Evolutionary conservation across 2,888 invertebrate species (phyloP).

Genomic region (Nowickia ferox): DNA sequence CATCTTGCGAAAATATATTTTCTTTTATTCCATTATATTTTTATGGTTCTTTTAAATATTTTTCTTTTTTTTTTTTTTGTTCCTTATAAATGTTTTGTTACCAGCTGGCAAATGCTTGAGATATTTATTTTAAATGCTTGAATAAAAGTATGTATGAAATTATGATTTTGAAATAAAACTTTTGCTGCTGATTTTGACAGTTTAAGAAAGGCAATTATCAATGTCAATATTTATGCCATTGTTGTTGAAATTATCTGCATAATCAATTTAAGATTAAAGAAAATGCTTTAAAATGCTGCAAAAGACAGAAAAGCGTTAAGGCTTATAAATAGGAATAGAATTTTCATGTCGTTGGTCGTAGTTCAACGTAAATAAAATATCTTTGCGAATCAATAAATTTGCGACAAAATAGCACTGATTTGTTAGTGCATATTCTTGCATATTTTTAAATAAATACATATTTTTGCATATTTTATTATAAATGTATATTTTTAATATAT

Average conservation of each 20-base stretch:
- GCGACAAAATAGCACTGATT: too few relatives aligned
- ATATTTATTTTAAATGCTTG: constrained; percentile 25
- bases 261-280: not conserved
- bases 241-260: constrained; percentile 5
- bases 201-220: constrained; percentile 16
- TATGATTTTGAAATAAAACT: constrained; percentile 7
- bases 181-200: constrained; percentile 45
- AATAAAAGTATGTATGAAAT: constrained; percentile 1
- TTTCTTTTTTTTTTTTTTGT: constrained; percentile 21
- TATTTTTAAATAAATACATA: too few relatives aligned
- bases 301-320: not conserved
- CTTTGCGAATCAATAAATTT: too few relatives aligned
- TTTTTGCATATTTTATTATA: too few relatives aligned
- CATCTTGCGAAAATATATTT: constrained; percentile 12
- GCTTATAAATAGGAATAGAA: not conserved
- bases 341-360: too few relatives aligned
- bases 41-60: not conserved
- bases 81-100: constrained; percentile 29
- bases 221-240: not conserved
- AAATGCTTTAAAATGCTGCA: not conserved
- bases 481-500: too few relatives aligned
- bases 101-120: constrained; percentile 42
- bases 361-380: too few relatives aligned
- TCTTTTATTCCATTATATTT: constrained; percentile 33
- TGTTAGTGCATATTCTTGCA: too few relatives aligned